Evolutionary conservation across 1,140 invertebrate species (phyloP), one percentile per base, ranked within the genome.

Genomic region (Drosophila tristis): DNA sequence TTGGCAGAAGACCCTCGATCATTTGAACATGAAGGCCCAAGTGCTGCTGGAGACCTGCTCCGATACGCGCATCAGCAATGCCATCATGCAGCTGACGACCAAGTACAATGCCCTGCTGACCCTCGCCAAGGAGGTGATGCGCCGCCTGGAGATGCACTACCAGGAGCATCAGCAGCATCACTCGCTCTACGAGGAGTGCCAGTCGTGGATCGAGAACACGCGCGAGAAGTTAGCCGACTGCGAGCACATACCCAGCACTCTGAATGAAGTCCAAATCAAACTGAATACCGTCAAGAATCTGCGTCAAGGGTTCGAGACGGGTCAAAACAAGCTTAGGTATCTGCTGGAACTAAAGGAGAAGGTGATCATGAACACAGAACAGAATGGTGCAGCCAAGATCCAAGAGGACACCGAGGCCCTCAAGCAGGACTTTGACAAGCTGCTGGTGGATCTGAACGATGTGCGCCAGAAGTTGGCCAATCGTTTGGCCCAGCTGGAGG

Each of bases 81-180:
- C 96, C 8, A 96, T 99, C 35, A 98, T 98, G 35, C 97, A 98
- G 91, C 92, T 99, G 13, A 97, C 98, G 0, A 98, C 97, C 1
- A 98, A 98, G 91, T 99, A 99, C 80, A 98, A 98, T 91, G 96
- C 97, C 0, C 93, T 99, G n/a, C 92, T 98, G 20, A 97, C 97
- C 0, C 90, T 98, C 15, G 96, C 97, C 9, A 99, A 99, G 93
- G 98, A 98, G 93, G 96, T 98, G 11, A 98, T 98, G 96, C 94
- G 97, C 79, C 94, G 96, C 35, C 93, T 98, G 25, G 97, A 98
- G 92, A 93, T 98, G 44, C 96, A 98, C 91, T 98, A 97, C 92
- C 97, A 98, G 94, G 96, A 97, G 93, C 96, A 98, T 86, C 97
- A 97, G 92, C 97, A 97, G 92, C 96, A 97, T 77, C 97, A 96